Evolutionary conservation across 2,113 vertebrate genomes (phyloP).

Genomic region (Prunella himalayana): DNA sequence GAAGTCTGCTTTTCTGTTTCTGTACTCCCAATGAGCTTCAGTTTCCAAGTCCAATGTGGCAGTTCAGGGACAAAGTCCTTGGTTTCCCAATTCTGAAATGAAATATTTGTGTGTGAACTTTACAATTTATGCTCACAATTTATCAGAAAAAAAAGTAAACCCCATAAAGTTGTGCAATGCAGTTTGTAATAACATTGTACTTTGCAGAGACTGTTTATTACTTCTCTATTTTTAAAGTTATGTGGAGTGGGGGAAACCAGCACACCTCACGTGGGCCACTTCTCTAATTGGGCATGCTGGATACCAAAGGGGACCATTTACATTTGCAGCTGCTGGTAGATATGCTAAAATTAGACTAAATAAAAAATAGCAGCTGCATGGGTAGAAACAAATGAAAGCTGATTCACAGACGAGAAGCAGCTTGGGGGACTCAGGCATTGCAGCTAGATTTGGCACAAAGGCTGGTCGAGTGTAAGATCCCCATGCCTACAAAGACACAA

Average conservation of each 20-base stretch:
- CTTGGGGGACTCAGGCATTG: not conserved
- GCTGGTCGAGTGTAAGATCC: slow-evolving; percentile 28
- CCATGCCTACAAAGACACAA: not conserved
- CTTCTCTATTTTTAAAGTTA: not conserved
- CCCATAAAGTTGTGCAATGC: not conserved
- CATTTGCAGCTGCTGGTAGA: slow-evolving; percentile 43
- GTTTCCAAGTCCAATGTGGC: not conserved
- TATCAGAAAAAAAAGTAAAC: not conserved
- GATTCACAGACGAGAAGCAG: not conserved
- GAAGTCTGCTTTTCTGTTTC: not conserved
- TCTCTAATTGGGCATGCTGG: accelerated
- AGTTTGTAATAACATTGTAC: not conserved
- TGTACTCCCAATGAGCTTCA: not conserved
- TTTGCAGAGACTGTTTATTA: not conserved
- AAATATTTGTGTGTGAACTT: not conserved
- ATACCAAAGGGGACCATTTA: slow-evolving; percentile 25
- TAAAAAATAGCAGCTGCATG: slow-evolving; percentile 47
- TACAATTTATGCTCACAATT: not conserved
- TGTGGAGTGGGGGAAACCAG: not conserved
- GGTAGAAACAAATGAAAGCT: slow-evolving; percentile 7
- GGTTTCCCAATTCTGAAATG: not conserved
- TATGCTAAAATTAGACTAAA: slow-evolving; percentile 50
- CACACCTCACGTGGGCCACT: not conserved
- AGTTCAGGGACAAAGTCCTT: not conserved
- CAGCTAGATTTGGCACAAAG: slow-evolving; percentile 34